phyloP scores from a whole-genome alignment of 2,888 invertebrate species.

The Drosophila cyrtoloma region DNA sequence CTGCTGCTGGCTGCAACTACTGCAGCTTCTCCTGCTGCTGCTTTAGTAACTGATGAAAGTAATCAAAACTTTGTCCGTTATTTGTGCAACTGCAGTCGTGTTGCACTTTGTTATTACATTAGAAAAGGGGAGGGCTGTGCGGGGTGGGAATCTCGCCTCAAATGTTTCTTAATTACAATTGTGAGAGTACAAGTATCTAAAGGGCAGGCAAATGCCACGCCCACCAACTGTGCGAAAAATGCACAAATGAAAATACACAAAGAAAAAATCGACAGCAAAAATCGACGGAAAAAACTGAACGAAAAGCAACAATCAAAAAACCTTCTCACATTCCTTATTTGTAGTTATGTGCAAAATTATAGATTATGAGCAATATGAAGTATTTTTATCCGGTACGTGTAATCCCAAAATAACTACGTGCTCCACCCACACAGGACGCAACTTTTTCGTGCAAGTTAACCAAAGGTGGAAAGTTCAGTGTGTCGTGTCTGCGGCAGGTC shows the following conservation, averaged over 20 bases:
- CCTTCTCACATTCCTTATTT: conserved; percentile 22
- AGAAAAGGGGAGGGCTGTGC: neutral
- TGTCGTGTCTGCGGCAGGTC: conserved; percentile 6
- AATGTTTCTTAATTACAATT: conserved; percentile 77
- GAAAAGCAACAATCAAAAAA: conserved; percentile 35
- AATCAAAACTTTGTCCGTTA: conserved; percentile 72
- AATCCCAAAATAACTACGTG: conserved; percentile 21
- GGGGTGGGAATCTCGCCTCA: neutral
- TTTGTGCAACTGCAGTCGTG: conserved; percentile 63
- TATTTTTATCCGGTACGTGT: conserved; percentile 24
- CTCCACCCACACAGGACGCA: neutral
- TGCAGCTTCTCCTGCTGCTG: neutral
- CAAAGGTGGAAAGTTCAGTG: conserved; percentile 49
- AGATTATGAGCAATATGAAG: conserved; percentile 44
- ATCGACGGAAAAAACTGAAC: conserved; percentile 7
- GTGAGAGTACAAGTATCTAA: conserved; percentile 65
- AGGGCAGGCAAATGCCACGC: conserved; percentile 24
- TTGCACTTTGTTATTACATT: conserved; percentile 36
- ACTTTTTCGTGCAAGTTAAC: conserved; percentile 31
- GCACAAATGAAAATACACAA: conserved; percentile 48
- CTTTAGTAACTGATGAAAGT: conserved; percentile 63
- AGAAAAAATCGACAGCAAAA: conserved; percentile 25
- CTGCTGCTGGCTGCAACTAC: conserved; percentile 6
- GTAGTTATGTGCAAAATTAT: conserved; percentile 42
- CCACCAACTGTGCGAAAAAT: conserved; percentile 22